Conservation (phyloP, 2,113 vertebrate genomes). For the Burhinus bistriatus region DNA sequence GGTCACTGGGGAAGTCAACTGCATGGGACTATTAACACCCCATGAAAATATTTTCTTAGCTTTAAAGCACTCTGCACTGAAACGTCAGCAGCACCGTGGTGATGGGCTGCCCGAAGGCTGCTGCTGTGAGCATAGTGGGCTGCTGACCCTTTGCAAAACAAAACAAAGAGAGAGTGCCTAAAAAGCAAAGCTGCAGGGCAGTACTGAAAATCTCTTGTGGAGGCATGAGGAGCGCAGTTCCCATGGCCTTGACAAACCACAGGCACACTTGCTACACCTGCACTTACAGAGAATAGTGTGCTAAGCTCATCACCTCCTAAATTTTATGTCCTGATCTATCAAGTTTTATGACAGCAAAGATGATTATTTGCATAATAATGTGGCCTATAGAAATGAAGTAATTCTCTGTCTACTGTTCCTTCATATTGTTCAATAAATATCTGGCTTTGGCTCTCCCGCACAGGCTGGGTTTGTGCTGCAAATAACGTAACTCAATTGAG, state of each 20-base stretch:
- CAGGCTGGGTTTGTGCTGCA: not conserved
- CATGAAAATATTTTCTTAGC: constrained; percentile 28
- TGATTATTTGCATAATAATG: constrained; percentile 50
- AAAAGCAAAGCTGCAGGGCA: not conserved
- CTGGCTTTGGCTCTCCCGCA: not conserved
- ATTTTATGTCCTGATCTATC: constrained; percentile 25
- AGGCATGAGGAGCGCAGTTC: not conserved
- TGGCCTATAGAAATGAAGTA: not conserved
- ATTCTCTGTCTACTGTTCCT: not conserved
- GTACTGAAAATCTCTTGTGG: not conserved
- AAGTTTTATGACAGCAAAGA: constrained; percentile 14
- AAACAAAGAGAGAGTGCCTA: not conserved
- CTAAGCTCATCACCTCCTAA: constrained; percentile 10
- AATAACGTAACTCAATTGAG: not conserved
- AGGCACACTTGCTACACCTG: not conserved
- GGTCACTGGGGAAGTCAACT: constrained; percentile 27
- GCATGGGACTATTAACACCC: not conserved
- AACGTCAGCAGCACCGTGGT: not conserved
- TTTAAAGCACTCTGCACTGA: not conserved
- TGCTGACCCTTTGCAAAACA: not conserved
- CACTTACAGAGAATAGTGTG: not conserved
- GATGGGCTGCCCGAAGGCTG: constrained; percentile 1
- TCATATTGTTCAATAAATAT: not conserved
- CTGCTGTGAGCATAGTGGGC: not conserved
- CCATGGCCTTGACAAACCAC: not conserved